Evolutionary conservation across 2,888 invertebrate genomes (phyloP), one percentile per base, ranked within the genome.

Genomic region (Boloria selene): DNA sequence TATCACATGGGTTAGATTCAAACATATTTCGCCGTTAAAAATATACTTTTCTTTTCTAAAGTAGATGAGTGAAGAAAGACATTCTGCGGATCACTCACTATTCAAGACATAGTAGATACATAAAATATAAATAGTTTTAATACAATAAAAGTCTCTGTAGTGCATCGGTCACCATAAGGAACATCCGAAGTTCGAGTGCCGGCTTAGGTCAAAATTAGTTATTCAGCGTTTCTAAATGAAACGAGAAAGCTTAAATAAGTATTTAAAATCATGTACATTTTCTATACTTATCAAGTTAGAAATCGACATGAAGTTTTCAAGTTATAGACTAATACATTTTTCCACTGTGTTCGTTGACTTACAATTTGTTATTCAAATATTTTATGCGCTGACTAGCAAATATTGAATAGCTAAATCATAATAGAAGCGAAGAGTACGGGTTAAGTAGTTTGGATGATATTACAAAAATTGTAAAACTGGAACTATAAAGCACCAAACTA

Each of bases 341-440:
- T 44, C 42, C 45, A 45, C 45, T 56, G 44, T 56, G 56, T 45
- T 16, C 45, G 22, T 10, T 45, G 56, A 22, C 3, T 56, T 45
- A 56, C 22, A 56, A 56, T 56, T 56, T 56, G 56, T 56, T 56
- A 56, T 56, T 45, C 56, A 56, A 56, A 56, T 56, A 56, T 56
- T 56, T 56, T 56, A 45, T 45, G n/a, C 56, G 56, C n/a, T 56
- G 44, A 45, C 45, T 22, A 45, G 56, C 56, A 56, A 56, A 56
- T 56, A 56, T 56, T 55, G 45, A 56, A 56, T 22, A 56, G 56
- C 22, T 56, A 45, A 45, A n/a, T 56, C 44, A 26, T 22, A 45
- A 22, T 22, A 45, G 31, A 56, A 13, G 56, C 45, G 45, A 56
- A 56, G 18, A 56, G 44, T 13, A 5, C 14, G 13, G 56, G n/a